Percentiles rank a stretch among this genome's conserved stretches.
Conservation (phyloP, 2,888 invertebrate genomes). For the Trypoxylon attenuatum region DNA sequence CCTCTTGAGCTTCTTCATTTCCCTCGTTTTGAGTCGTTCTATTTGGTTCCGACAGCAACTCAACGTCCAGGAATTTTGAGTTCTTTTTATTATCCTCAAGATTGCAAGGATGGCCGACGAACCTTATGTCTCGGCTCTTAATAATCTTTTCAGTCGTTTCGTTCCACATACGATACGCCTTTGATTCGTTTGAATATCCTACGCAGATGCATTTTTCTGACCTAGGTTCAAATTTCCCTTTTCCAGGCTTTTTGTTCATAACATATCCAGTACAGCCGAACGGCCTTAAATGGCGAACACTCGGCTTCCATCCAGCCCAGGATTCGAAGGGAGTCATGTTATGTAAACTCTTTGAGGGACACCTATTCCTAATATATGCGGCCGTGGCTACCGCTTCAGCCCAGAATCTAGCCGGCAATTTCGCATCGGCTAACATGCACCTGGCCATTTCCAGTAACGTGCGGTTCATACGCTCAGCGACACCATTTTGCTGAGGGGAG, state of each 20-base stretch:
- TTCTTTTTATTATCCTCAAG: no score
- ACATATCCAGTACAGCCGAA: background rate
- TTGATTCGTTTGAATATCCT: background rate
- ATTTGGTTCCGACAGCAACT: no score
- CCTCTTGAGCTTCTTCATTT: background rate
- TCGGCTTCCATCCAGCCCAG: background rate
- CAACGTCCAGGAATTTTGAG: no score
- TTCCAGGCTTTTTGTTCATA: background rate
- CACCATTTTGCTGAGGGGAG: slow-evolving; percentile 1
- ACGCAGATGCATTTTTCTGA: slow-evolving; percentile 4
- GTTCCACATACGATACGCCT: slow-evolving; percentile 2
- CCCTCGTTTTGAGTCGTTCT: background rate
- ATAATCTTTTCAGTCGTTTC: background rate
- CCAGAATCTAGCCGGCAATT: background rate
- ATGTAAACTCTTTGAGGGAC: background rate
- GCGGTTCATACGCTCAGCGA: background rate
- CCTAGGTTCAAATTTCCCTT: background rate
- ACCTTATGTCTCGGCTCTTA: background rate
- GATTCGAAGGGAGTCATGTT: background rate
- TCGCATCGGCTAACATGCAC: background rate
- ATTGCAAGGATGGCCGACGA: no score
- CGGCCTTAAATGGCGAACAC: background rate
- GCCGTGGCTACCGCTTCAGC: slow-evolving; percentile 1
- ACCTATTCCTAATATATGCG: slow-evolving; percentile 7
- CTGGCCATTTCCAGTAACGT: slow-evolving; percentile 5